These are phyloP conservation scores for Drosophila sordidula DNA, from an alignment of 2,888 invertebrate species.

Conservation along the genomic window DNA sequence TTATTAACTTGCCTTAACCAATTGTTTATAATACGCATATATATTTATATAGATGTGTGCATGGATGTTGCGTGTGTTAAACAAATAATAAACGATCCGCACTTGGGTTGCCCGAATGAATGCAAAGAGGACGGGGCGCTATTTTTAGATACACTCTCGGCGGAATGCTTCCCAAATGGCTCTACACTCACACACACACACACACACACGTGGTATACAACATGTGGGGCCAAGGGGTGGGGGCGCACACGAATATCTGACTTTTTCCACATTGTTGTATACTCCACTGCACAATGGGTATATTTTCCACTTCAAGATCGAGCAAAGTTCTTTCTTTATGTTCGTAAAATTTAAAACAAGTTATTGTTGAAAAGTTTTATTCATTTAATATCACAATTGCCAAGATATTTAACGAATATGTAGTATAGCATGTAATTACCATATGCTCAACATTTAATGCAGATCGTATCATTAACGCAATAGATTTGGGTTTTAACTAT, in stretches of 20 bases:
- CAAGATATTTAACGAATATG: too few species aligned
- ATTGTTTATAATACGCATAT: conserved; percentile 53
- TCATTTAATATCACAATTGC: too few species aligned
- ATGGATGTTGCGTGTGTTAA: background rate
- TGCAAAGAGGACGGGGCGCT: conserved; percentile 68
- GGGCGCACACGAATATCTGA: conserved; percentile 14
- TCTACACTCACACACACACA: conserved; percentile 28
- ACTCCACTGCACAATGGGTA: conserved; percentile 11
- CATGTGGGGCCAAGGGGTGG: background rate
- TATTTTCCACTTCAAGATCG: too few species aligned
- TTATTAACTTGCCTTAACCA: conserved; percentile 61
- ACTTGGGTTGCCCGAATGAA: conserved; percentile 51
- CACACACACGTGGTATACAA: background rate
- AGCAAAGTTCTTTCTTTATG: too few species aligned
- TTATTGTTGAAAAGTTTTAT: too few species aligned
- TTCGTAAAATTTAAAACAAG: too few species aligned
- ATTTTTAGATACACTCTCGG: conserved; percentile 69
- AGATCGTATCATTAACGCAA: too few species aligned
- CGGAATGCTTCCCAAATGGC: conserved; percentile 69
- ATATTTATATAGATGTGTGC: conserved; percentile 2
- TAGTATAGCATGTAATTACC: too few species aligned
- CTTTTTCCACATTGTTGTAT: conserved; percentile 21
- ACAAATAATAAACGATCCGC: conserved; percentile 36
- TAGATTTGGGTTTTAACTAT: too few species aligned
- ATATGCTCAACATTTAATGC: too few species aligned